Evolutionary conservation across 2,113 vertebrate species (phyloP).

Genomic region (Poicephalus gulielmi): DNA sequence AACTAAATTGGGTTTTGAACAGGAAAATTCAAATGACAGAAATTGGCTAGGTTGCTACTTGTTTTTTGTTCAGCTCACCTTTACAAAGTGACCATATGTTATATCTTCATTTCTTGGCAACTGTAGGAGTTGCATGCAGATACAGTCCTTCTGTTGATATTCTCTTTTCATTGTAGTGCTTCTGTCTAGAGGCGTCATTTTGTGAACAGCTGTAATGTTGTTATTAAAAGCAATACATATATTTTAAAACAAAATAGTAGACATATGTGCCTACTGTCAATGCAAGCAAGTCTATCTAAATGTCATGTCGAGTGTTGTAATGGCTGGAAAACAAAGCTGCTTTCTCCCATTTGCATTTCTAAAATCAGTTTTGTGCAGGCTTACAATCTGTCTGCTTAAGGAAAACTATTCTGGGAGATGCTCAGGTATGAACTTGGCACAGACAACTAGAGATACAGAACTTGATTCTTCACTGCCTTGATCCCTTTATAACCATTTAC

Average conservation of each 20-base stretch:
- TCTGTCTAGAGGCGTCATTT: conserved; percentile 62
- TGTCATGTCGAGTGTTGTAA: conserved; percentile 43
- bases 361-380: conserved; percentile 11
- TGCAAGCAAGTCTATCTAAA: conserved; percentile 61
- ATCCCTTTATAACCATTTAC: conserved; percentile 42
- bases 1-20: conserved; percentile 47
- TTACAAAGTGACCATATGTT: conserved; percentile 72
- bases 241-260: conserved; percentile 71
- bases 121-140: conserved; percentile 29
- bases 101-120: conserved; percentile 58
- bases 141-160: conserved; percentile 49
- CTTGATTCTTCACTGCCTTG: conserved; percentile 46
- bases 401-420: conserved; percentile 43
- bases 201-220: conserved; percentile 72
- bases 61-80: conserved; percentile 69
- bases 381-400: conserved; percentile 64
- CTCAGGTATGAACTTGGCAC: conserved; percentile 63
- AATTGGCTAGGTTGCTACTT: conserved; percentile 64
- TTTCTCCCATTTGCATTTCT: conserved; percentile 55
- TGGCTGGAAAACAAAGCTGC: conserved; percentile 57
- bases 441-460: neutral
- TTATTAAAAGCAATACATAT: conserved; percentile 68
- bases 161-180: conserved; percentile 55
- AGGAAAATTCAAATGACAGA: conserved; percentile 60
- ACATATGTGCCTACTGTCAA: conserved; percentile 69